Evolutionary conservation across 1,140 invertebrate genomes (phyloP), one percentile per base, ranked within the genome.

Genomic region (Archivesica marissinica): DNA sequence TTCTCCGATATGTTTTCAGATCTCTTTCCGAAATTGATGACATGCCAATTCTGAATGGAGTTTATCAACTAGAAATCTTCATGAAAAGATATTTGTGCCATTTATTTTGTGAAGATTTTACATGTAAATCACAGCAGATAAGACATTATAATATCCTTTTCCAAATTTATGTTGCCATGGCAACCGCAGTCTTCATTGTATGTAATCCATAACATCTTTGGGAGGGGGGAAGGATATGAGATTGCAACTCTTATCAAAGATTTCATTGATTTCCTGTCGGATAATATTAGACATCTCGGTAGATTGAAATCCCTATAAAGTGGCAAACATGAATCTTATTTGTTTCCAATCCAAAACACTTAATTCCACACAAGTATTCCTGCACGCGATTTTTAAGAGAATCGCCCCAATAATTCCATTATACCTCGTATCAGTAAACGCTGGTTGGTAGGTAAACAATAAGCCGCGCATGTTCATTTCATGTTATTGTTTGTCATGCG

Each of bases 291-390:
- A 83, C 80, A 61, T 9, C 38, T 35, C 0, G 68, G 33, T 56
- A 75, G 80, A 83, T 82, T 83, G 80, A 83, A 83, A 75, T n/a
- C 68, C 70, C 70, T 74, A 83, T 74, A 83, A 83, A 74, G 80
- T 83, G 80, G 80, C 80, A 83, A 83, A 70, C 66, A 61, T 33
- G 41, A 72, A 75, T 83, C 70, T 35, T 83, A 75, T 83, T 75
- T 75, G 80, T 83, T 61, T 83, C 80, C 80, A 83, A 74, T 83
- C 80, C 70, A 74, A n/a, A 47, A 38, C 50, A 61, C 80, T 44
- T 83, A 44, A 74, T 74, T 75, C 47, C 25, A 9, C 25, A 20
- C 25, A 83, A 59, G 35, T 41, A 15, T 20, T 25, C 15, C 25
- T 70, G 80, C 80, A 83, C 80, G 80, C 54, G 35, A 83, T 41